Evolutionary conservation across 2,797 vertebrate species (phyloP).

Genomic region (Antrozous pallidus): DNA sequence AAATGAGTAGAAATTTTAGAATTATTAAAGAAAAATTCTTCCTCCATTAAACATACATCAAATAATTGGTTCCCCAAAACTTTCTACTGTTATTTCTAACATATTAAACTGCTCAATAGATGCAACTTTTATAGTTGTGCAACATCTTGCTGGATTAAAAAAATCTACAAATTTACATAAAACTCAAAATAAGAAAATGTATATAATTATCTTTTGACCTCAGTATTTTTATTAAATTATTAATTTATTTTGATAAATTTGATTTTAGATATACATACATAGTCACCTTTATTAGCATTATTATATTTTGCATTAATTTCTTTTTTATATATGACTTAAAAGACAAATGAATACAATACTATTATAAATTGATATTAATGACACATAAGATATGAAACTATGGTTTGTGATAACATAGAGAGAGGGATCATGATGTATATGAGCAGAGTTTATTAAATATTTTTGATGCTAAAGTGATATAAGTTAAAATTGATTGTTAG

Average conservation of each 20-base stretch:
- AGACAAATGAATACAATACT: background rate
- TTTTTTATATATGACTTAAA: background rate
- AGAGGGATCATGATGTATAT: background rate
- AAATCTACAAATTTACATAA: background rate
- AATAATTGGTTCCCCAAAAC: background rate
- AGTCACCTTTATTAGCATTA: background rate
- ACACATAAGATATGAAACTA: background rate
- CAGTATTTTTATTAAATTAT: background rate
- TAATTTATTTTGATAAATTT: background rate
- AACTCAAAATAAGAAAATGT: background rate
- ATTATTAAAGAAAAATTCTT: background rate
- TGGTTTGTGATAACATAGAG: background rate
- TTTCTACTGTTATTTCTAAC: background rate
- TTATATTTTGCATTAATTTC: background rate
- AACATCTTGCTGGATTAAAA: background rate
- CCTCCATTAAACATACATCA: background rate
- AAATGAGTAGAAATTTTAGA: background rate
- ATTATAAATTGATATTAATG: background rate
- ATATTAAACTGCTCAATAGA: background rate
- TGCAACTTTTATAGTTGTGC: background rate
- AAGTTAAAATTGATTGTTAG: background rate
- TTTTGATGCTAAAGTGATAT: background rate
- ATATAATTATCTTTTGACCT: background rate
- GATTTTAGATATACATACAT: background rate
- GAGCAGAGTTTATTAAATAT: background rate